Evolutionary conservation across 2,888 invertebrate genomes (phyloP).

Genomic region (Celastrina argiolus): DNA sequence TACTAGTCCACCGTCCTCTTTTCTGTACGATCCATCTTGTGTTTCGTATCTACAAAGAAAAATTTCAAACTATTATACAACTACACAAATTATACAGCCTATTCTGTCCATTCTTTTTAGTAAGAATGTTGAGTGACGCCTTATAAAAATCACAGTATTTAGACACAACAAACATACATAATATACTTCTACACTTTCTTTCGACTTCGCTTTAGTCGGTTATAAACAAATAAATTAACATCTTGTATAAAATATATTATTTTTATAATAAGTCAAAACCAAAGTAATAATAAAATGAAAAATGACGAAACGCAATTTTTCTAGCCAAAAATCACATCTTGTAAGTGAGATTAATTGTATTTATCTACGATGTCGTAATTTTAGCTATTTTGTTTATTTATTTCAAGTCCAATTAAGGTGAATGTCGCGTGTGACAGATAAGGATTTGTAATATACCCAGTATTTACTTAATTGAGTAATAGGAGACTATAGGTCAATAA

Average conservation of each 20-base stretch:
- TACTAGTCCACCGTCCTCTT: slow-evolving; percentile 65
- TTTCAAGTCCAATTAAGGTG: neutral
- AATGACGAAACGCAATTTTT: neutral
- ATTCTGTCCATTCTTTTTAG: too few relatives aligned
- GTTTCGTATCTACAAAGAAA: slow-evolving; percentile 56
- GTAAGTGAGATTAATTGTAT: neutral
- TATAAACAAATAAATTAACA: too few relatives aligned
- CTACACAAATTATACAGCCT: too few relatives aligned
- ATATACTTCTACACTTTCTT: too few relatives aligned
- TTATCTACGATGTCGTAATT: neutral
- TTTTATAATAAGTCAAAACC: neutral
- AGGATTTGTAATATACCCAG: neutral
- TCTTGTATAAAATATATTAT: too few relatives aligned
- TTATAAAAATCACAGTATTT: too few relatives aligned
- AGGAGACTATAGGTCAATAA: neutral
- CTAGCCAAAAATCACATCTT: neutral
- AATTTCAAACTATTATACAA: neutral
- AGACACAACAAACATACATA: too few relatives aligned
- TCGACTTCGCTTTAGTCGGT: too few relatives aligned
- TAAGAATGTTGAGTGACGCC: too few relatives aligned
- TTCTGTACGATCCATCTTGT: slow-evolving; percentile 70
- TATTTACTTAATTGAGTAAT: neutral
- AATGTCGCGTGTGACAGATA: neutral
- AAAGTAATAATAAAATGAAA: neutral
- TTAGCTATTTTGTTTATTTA: neutral